Evolutionary conservation across 2,797 vertebrate species (phyloP), one percentile per base, ranked within the genome.

Genomic region (Sebastes umbrosus): DNA sequence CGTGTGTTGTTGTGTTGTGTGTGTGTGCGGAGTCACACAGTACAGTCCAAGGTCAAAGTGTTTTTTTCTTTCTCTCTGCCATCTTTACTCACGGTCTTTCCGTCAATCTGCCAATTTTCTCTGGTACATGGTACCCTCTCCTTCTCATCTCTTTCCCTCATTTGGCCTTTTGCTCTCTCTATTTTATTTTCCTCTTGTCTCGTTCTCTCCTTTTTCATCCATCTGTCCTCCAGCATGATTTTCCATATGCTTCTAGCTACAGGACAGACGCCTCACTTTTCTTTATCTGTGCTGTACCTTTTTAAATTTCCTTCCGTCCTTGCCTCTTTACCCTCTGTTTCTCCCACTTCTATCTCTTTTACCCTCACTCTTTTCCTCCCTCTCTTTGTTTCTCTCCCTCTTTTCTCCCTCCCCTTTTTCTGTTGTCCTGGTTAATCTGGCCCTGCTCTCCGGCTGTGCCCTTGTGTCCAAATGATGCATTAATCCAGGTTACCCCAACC

Each of bases 391-490:
- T 58, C 20, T 20, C 2, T 3, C n/a, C 13, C 1, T 27, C 6
- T n/a, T 52, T 20, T n/a, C 20, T 52, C 24, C 24, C 29, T 29
- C 57, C 25, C 13, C 20, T 34, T 43, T 29, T 31, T 71, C 36
- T 43, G 77, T 92, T 91, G 85, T 92, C 77, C 86, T 75, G 76
- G 68, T 86, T 92, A 90, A 87, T 93, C 85, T 80, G 70, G 73
- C 83, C 84, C 84, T 85, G 80, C 82, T 89, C 78, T 80, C 80
- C 20, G 62, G 76, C 87, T 89, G 87, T 86, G 83, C 75, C 83
- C 84, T 87, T 22, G 34, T 92, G 85, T 91, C 87, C 77, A 86
- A 89, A 93, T 93, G 76, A 93, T 93, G 88, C 88, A 92, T 94
- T 94, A 92, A 94, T 93, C 90, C 89, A 88, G 87, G 92, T 91